Evolutionary conservation across 2,797 vertebrate species (phyloP).

Genomic region (Pipistrellus pipistrellus): DNA sequence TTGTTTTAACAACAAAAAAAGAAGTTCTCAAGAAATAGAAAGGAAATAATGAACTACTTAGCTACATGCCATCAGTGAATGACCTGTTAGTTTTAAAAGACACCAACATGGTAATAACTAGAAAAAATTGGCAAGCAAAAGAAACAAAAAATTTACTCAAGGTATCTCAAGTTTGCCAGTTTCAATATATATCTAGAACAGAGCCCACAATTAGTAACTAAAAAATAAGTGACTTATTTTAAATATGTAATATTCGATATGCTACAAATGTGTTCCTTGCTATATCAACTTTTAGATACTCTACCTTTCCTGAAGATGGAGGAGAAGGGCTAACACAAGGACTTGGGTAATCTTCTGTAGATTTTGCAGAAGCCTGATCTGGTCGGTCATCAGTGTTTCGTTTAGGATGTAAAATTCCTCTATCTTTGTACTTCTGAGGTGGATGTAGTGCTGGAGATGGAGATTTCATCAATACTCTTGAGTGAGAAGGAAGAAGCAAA

Average conservation of each 20-base stretch:
- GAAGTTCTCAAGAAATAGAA: conserved; percentile 9
- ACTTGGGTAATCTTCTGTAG: conserved; percentile 88
- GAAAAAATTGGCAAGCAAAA: conserved; percentile 31
- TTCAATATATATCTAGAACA: neutral
- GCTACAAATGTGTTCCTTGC: neutral
- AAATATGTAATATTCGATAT: neutral
- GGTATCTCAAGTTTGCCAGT: neutral
- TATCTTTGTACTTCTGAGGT: conserved; percentile 88
- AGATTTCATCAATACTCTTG: conserved; percentile 86
- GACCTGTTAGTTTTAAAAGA: conserved; percentile 29
- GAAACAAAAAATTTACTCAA: conserved; percentile 40
- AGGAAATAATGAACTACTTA: neutral
- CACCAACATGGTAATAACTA: conserved; percentile 1
- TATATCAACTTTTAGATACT: neutral
- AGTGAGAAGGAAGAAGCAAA: conserved; percentile 64
- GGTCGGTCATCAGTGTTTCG: conserved; percentile 87
- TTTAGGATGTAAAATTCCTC: conserved; percentile 83
- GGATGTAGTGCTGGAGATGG: conserved; percentile 83
- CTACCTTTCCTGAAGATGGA: conserved; percentile 91
- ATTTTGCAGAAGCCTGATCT: conserved; percentile 88
- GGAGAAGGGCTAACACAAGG: conserved; percentile 89
- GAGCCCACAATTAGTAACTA: neutral
- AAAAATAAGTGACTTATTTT: conserved; percentile 36
- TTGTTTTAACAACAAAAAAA: conserved; percentile 49
- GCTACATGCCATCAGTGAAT: conserved; percentile 1